A percentile compares a stretch with the other conserved stretches of the same genome.
phyloP scores from a whole-genome alignment of 2,113 vertebrate genomes.

The Columba livia region DNA sequence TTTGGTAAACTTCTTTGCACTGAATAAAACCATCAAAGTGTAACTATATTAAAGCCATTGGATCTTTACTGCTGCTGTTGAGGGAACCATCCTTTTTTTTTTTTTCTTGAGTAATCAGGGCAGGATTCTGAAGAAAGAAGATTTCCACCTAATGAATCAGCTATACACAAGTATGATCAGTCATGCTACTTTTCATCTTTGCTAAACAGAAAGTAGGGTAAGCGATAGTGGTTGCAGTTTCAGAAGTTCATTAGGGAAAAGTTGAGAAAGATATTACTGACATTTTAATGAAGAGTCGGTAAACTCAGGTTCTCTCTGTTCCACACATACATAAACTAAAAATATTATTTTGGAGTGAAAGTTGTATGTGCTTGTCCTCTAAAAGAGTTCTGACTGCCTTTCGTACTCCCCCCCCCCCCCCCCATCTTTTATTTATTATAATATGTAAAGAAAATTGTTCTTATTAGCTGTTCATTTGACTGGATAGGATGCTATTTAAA shows the following conservation, averaged over 20 bases:
- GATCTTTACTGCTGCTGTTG: background rate
- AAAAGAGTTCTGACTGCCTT: background rate
- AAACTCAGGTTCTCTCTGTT: background rate
- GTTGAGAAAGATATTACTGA: background rate
- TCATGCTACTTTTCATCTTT: background rate
- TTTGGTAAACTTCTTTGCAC: background rate
- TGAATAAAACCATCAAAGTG: background rate
- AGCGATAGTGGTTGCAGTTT: accelerated
- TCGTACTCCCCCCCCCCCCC: accelerated
- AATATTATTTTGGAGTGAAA: background rate
- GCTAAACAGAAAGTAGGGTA: background rate
- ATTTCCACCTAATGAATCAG: background rate
- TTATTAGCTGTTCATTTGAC: background rate
- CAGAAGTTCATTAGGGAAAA: background rate
- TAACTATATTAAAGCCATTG: background rate
- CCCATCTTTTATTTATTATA: background rate
- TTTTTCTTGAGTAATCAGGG: background rate
- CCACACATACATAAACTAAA: background rate
- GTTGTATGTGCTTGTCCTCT: background rate
- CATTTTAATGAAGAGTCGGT: background rate
- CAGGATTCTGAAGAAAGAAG: background rate
- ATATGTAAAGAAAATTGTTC: background rate
- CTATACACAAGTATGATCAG: background rate
- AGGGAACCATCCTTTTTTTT: background rate
- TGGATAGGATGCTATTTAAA: background rate